Evolutionary conservation across 2,888 invertebrate genomes (phyloP).

Genomic region (Tachina grossa): DNA sequence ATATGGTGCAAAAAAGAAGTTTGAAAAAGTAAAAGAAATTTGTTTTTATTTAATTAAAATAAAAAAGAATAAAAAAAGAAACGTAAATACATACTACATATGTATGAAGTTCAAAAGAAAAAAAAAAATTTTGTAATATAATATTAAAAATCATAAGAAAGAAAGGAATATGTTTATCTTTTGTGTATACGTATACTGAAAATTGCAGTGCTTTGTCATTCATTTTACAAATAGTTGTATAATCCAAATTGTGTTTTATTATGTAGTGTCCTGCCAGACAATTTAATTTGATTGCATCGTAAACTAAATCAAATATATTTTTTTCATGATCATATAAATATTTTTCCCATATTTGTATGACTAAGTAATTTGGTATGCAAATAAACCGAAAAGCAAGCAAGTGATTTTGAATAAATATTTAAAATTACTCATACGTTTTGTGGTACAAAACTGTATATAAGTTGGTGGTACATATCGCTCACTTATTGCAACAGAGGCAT

Average conservation of each 20-base stretch:
- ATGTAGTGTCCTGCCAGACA: not conserved
- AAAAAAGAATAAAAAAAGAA: not conserved
- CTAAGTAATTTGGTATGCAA: slow-evolving; percentile 32
- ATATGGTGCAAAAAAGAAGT: slow-evolving; percentile 13
- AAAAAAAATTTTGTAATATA: not conserved
- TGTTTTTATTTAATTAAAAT: slow-evolving; percentile 21
- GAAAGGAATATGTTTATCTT: not conserved
- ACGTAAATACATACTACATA: not conserved
- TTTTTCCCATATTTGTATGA: not conserved
- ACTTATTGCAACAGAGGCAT: too few species aligned
- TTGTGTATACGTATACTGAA: too few species aligned
- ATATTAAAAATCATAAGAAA: not conserved
- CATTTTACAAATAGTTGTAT: not conserved
- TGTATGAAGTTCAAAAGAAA: not conserved
- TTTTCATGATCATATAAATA: not conserved
- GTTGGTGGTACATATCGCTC: too few species aligned
- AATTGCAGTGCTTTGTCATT: not conserved
- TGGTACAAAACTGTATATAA: not conserved
- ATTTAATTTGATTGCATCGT: not conserved
- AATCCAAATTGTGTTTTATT: not conserved
- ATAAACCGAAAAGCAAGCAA: slow-evolving; percentile 22
- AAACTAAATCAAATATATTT: not conserved
- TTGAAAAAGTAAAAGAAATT: not conserved
- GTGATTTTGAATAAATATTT: slow-evolving; percentile 41
- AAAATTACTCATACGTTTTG: slow-evolving; percentile 57